phyloP scores from a whole-genome alignment of 2,113 vertebrate genomes.

The Cercocebus atys region DNA sequence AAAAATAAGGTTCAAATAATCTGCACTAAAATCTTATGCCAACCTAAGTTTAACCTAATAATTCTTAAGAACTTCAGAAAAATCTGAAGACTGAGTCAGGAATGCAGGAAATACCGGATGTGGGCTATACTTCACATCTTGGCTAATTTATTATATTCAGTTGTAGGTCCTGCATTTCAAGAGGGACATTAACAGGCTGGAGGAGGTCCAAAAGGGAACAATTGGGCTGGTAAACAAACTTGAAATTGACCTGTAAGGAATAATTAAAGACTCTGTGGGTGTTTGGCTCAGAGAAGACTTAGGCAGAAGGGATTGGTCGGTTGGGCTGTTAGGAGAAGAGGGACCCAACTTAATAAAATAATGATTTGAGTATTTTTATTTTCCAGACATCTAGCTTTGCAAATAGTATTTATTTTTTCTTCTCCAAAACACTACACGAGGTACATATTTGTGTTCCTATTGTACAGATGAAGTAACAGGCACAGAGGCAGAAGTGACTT shows the following conservation, averaged over 20 bases:
- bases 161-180: slow-evolving; percentile 63
- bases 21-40: neutral
- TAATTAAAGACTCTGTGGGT: slow-evolving; percentile 68
- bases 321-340: neutral
- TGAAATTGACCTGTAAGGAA: slow-evolving; percentile 75
- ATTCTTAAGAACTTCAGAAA: slow-evolving; percentile 30
- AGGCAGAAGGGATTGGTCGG: slow-evolving; percentile 27
- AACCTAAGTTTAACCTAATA: neutral
- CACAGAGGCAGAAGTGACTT: neutral
- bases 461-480: neutral
- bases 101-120: neutral
- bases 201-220: slow-evolving; percentile 56
- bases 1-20: neutral
- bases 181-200: slow-evolving; percentile 59
- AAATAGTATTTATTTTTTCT: neutral
- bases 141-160: slow-evolving; percentile 55
- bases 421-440: neutral
- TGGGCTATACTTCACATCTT: slow-evolving; percentile 17
- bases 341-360: slow-evolving; percentile 40
- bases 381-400: slow-evolving; percentile 37
- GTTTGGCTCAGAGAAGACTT: slow-evolving; percentile 49
- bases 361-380: slow-evolving; percentile 36
- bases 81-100: neutral
- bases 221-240: slow-evolving; percentile 72
- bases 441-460: neutral